Conservation (phyloP, 2,113 vertebrate species). For the Pristiophorus japonicus region DNA sequence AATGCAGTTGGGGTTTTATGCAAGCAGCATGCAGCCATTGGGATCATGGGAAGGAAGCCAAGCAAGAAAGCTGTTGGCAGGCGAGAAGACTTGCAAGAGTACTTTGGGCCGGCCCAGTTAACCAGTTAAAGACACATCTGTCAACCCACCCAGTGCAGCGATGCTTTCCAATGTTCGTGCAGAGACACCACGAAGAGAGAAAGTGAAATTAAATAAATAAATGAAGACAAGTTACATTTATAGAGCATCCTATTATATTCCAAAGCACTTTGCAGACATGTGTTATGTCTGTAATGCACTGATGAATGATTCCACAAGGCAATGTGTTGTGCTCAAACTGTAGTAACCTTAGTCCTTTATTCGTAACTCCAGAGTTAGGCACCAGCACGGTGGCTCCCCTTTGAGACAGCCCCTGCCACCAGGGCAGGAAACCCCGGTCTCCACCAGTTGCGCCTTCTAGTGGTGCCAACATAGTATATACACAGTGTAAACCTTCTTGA, state of each 20-base stretch:
- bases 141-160: background rate
- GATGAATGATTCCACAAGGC: too few species aligned
- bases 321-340: too few species aligned
- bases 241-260: background rate
- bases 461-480: too few species aligned
- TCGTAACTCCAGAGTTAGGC: too few species aligned
- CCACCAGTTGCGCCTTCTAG: too few species aligned
- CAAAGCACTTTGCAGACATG: background rate
- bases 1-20: background rate
- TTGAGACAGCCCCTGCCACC: too few species aligned
- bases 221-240: background rate
- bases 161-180: background rate
- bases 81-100: background rate
- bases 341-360: too few species aligned
- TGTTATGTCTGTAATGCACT: too few species aligned
- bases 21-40: background rate
- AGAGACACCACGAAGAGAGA: background rate
- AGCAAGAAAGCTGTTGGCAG: background rate
- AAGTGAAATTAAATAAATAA: background rate
- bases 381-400: too few species aligned
- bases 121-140: background rate
- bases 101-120: background rate
- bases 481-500: too few species aligned
- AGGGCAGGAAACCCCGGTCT: too few species aligned
- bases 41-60: background rate